phyloP scores from a whole-genome alignment of 2,113 vertebrate genomes.

The Austrofundulus limnaeus region DNA sequence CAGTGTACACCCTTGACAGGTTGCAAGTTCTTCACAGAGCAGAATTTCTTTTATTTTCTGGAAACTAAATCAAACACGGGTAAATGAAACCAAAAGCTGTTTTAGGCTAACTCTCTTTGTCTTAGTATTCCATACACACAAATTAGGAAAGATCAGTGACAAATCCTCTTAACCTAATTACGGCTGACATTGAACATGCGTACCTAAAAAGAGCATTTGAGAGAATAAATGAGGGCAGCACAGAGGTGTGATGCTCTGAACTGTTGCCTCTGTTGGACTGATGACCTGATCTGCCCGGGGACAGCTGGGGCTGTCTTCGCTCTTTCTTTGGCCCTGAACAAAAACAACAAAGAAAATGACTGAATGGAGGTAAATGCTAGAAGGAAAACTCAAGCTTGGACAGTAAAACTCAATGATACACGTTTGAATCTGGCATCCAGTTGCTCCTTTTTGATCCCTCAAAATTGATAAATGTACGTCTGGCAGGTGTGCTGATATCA shows the following conservation, averaged over 20 bases:
- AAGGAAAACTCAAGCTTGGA: slow-evolving; percentile 14
- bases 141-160: neutral
- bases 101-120: neutral
- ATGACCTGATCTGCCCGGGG: neutral
- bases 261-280: neutral
- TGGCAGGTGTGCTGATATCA: slow-evolving; percentile 64
- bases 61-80: neutral
- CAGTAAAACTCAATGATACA: slow-evolving; percentile 46
- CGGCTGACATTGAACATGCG: neutral
- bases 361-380: neutral
- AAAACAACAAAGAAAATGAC: neutral
- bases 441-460: slow-evolving; percentile 58
- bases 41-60: neutral
- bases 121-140: neutral
- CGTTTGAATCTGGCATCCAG: slow-evolving; percentile 64
- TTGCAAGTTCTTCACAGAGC: no score
- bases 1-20: no score
- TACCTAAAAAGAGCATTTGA: slow-evolving; percentile 22
- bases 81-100: neutral
- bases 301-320: neutral
- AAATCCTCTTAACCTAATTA: slow-evolving; percentile 1
- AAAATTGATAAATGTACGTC: slow-evolving; percentile 44
- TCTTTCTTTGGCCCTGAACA: neutral
- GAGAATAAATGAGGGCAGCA: neutral
- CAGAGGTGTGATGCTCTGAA: neutral